Evolutionary conservation across 2,797 vertebrate species (phyloP).

Genomic region (Urocyon cinereoargenteus): DNA sequence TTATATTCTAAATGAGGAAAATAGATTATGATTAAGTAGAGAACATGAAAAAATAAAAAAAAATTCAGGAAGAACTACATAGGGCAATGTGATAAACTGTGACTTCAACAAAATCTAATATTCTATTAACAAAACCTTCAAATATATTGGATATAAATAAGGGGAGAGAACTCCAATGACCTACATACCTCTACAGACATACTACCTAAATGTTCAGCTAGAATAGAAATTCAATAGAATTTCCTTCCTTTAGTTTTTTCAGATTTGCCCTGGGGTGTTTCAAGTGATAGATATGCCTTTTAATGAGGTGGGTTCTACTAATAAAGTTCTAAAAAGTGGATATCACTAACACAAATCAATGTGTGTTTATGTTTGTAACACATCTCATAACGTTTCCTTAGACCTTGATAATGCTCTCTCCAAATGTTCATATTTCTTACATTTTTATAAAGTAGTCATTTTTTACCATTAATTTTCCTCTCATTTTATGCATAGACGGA

Average conservation of each 20-base stretch:
- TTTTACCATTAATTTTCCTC: constrained; percentile 60
- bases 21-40: not conserved
- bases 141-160: constrained; percentile 74
- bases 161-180: constrained; percentile 76
- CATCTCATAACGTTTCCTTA: constrained; percentile 55
- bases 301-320: constrained; percentile 68
- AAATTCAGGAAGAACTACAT: not conserved
- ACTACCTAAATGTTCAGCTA: constrained; percentile 78
- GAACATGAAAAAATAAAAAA: not conserved
- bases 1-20: not conserved
- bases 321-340: constrained; percentile 70
- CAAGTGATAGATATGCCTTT: constrained; percentile 69
- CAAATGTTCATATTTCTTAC: constrained; percentile 69
- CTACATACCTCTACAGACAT: constrained; percentile 76
- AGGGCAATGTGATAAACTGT: not conserved
- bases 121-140: constrained; percentile 68
- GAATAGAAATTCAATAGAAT: constrained; percentile 28
- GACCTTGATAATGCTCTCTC: constrained; percentile 31
- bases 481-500: constrained; percentile 43
- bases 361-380: constrained; percentile 40
- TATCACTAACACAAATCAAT: not conserved
- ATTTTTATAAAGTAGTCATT: not conserved
- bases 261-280: constrained; percentile 77
- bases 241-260: constrained; percentile 75
- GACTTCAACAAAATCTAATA: not conserved